Base-by-base conservation (phyloP, 92 coral and sea anemone genomes). In the Muricea muricata region DNA sequence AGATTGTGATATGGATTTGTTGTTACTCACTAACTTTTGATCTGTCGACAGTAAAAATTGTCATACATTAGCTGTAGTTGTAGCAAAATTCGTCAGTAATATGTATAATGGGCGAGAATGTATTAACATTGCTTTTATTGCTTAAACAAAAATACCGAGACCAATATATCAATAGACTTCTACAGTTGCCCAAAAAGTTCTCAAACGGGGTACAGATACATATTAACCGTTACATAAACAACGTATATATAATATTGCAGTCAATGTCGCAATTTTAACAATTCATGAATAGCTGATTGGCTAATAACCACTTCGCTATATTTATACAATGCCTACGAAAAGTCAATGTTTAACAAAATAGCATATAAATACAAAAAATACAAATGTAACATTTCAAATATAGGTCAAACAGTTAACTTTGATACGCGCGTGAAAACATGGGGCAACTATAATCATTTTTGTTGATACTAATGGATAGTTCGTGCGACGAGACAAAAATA, bases 231-330 rank as follows among this genome's bases (percentile, higher is more conserved):
- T 63, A 24, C 31, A 26, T 28, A 57, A 57, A 21, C 65, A 57
- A 45, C 50, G 50, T 45, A 45, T 9, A 9, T 12, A 1, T 45
- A n/a, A n/a, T n/a, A n/a, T n/a, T n/a, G n/a, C n/a, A n/a, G n/a
- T 57, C 30, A 21, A 57, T 32, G 37, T 30, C 39, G 18, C 17
- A 30, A 32, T 30, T 63, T 32, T 12, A 63, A 63, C 18, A 63
- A 63, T 28, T 63, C 31, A 0, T n/a, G 37, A 63, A 15, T 39
- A 63, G 70, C 39, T 63, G 70, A 63, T 63, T 26, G 70, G 70
- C 70, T 63, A 63, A 30, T 30, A 37, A 25, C 39, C 6, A n/a
- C 14, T 6, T 32, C 6, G 18, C 39, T 28, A 28, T 63, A 63
- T 63, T 63, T 28, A 28, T 39, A 40, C 37, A 15, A 63, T 3